phyloP scores from a whole-genome alignment of 2,797 vertebrate species.

The Rhinichthys osculus region DNA sequence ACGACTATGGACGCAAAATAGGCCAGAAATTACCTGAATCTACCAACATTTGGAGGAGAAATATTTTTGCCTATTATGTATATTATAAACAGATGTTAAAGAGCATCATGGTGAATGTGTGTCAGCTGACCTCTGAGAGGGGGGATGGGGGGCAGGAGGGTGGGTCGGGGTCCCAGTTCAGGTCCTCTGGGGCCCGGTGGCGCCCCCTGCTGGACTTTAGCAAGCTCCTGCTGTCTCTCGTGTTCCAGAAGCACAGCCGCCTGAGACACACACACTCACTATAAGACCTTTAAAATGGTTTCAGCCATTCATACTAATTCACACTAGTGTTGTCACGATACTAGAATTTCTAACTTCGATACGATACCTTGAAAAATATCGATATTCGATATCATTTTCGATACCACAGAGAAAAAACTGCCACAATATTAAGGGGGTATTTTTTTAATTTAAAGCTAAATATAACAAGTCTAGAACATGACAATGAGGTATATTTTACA shows the following conservation, averaged over 20 bases:
- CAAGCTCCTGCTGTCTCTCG: conserved; percentile 87
- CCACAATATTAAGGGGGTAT: too few relatives aligned
- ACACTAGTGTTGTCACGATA: too few relatives aligned
- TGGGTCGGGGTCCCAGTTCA: conserved; percentile 61
- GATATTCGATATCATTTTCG: too few relatives aligned
- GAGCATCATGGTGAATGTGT: background rate
- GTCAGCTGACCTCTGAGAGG: conserved; percentile 70
- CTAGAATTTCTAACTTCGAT: too few relatives aligned
- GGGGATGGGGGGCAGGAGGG: conserved; percentile 64
- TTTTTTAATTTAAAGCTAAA: too few relatives aligned
- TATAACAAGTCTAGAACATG: too few relatives aligned
- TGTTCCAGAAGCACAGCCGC: conserved; percentile 87
- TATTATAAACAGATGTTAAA: background rate
- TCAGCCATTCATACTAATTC: background rate
- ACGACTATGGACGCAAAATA: background rate
- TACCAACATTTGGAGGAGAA: background rate
- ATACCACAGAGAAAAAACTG: too few relatives aligned
- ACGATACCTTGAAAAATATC: too few relatives aligned
- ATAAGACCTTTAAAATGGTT: background rate
- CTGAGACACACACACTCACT: conserved; percentile 64
- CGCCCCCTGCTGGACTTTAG: conserved; percentile 73
- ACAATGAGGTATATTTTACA: too few relatives aligned
- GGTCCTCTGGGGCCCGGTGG: conserved; percentile 63
- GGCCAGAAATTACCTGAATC: background rate
- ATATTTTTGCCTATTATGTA: background rate